These are phyloP conservation scores for Oeneis ivallda DNA, from an alignment of 2,888 invertebrate genomes.

Conservation along the genomic window DNA sequence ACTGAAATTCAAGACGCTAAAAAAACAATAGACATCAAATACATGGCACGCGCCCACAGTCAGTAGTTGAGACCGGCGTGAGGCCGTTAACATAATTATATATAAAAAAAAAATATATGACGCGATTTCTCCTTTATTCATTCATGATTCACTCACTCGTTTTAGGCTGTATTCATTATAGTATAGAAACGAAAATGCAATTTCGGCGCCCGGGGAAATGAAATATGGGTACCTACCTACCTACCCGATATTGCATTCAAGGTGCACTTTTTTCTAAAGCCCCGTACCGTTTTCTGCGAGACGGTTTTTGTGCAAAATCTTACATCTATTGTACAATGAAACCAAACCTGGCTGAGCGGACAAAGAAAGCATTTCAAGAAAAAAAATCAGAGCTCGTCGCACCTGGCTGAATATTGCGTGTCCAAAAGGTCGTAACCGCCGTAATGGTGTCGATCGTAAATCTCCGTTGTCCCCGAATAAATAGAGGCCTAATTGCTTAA, in stretches of 20 bases:
- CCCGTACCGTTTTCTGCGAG: slow-evolving; percentile 56
- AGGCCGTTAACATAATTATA: slow-evolving; percentile 42
- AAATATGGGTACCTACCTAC: slow-evolving; percentile 25
- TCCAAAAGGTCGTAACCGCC: slow-evolving; percentile 56
- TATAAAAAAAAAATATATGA: slow-evolving; percentile 37
- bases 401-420: slow-evolving; percentile 62
- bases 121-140: slow-evolving; percentile 28
- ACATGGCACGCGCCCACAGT: slow-evolving; percentile 70
- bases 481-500: slow-evolving; percentile 70
- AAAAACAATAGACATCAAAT: slow-evolving; percentile 60
- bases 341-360: slow-evolving; percentile 52
- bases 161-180: slow-evolving; percentile 33
- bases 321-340: slow-evolving; percentile 73
- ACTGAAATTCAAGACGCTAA: slow-evolving; percentile 41
- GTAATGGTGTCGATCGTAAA: slow-evolving; percentile 53
- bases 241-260: slow-evolving; percentile 35
- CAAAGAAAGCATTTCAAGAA: slow-evolving; percentile 61
- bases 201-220: slow-evolving; percentile 32
- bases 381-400: slow-evolving; percentile 58
- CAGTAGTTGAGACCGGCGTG: slow-evolving; percentile 41
- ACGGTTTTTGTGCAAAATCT: slow-evolving; percentile 79
- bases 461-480: slow-evolving; percentile 62
- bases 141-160: slow-evolving; percentile 35
- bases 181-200: slow-evolving; percentile 40
- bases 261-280: slow-evolving; percentile 56